Evolutionary conservation across 64 coral and sea anemone species (phyloP), one percentile per base, ranked within the genome.

Genomic region (Orbicella faveolata): DNA sequence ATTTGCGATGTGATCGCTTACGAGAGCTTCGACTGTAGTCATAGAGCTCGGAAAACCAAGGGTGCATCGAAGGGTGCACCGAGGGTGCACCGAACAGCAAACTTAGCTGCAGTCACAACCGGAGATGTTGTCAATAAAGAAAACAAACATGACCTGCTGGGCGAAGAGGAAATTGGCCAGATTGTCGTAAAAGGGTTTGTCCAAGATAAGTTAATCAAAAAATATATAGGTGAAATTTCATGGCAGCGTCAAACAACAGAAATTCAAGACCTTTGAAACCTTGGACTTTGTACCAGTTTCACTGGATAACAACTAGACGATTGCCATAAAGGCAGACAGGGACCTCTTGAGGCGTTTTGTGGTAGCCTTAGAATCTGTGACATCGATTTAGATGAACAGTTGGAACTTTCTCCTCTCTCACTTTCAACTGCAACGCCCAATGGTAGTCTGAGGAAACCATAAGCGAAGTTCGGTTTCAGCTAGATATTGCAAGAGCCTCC

Each of bases 81-180:
- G 51, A 77, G 82, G 33, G 75, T 93, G 51, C 66, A 67, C 65
- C 48, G 73, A 37, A 86, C 81, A 84, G 83, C 75, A 52, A 52
- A 87, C 75, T 87, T 92, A 54, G 83, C 74, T 87, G 61, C 55
- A 87, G 62, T 87, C 48, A 80, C 83, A 20, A 89, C 87, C n/a
- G 80, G 73, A 34, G 79, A 84, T 75, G 78, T 93, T 84, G 92
- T 87, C 77, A 90, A 73, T 64, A 74, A 74, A 67, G 48, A 83
- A 44, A 83, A 78, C 65, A 89, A 94, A 37, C 36, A 87, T 26
- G 80, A 72, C 19, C 26, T 83, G 68, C 23, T 68, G 53, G 36
- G 53, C 26, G 55, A 35, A 34, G 34, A 77, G 78, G 25, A 85
- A 41, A 86, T n/a, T 2, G 82, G 57, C 7, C n/a, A 86, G 57